Conservation (phyloP, 1,140 invertebrate species). For the Heliothis virescens region DNA sequence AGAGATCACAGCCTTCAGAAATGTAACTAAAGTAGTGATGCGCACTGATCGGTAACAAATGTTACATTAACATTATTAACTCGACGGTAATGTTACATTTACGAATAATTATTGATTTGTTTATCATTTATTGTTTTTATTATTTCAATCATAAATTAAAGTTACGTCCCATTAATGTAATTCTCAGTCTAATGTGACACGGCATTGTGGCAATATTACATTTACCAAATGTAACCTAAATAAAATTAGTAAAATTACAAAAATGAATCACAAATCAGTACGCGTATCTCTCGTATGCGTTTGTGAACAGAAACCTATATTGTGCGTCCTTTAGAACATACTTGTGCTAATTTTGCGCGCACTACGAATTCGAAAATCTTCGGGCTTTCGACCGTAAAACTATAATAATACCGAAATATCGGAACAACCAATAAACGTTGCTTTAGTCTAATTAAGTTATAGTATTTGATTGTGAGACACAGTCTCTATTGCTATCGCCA, state of each 20-base stretch:
- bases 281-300: constrained; percentile 11
- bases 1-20: constrained; percentile 47
- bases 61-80: constrained; percentile 22
- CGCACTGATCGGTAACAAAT: constrained; percentile 34
- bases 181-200: constrained; percentile 47
- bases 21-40: constrained; percentile 44
- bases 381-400: constrained; percentile 48
- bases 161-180: constrained; percentile 42
- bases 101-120: constrained; percentile 42
- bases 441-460: constrained; percentile 47
- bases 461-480: constrained; percentile 45
- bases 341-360: constrained; percentile 40
- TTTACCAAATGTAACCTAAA: constrained; percentile 36
- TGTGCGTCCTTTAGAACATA: constrained; percentile 35
- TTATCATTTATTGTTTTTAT: constrained; percentile 43
- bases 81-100: constrained; percentile 42
- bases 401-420: constrained; percentile 50
- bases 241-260: constrained; percentile 26
- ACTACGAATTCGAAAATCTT: constrained; percentile 39
- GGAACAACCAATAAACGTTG: constrained; percentile 48
- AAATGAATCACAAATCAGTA: constrained; percentile 30
- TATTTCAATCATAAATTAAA: constrained; percentile 44
- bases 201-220: constrained; percentile 35
- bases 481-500: constrained; percentile 46
- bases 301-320: constrained; percentile 17